Evolutionary conservation across 2,888 invertebrate species (phyloP).

Genomic region (Lycaena phlaeas): DNA sequence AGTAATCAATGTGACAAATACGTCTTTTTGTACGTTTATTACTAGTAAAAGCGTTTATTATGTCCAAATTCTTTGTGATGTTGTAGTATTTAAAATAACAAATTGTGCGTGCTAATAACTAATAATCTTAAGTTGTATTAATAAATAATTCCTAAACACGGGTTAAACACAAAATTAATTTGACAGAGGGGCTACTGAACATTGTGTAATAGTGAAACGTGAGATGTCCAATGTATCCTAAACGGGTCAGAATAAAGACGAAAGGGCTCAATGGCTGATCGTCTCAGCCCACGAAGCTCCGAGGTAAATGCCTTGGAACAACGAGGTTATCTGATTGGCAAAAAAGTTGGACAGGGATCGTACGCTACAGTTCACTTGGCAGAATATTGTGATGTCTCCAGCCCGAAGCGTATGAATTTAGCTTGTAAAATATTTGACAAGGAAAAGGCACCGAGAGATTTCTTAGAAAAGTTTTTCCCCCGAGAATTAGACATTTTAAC

Average conservation of each 20-base stretch:
- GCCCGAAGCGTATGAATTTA: slow-evolving; percentile 80
- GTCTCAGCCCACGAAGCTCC: slow-evolving; percentile 83
- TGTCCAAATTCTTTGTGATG: slow-evolving; percentile 73
- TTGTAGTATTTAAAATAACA: slow-evolving; percentile 65
- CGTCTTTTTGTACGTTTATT: slow-evolving; percentile 65
- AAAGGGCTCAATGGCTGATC: slow-evolving; percentile 79
- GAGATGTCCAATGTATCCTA: slow-evolving; percentile 73
- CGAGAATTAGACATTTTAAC: slow-evolving; percentile 92
- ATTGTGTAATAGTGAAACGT: slow-evolving; percentile 57
- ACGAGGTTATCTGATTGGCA: slow-evolving; percentile 86
- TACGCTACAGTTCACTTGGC: slow-evolving; percentile 93
- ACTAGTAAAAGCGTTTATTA: slow-evolving; percentile 67
- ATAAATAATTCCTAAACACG: slow-evolving; percentile 52
- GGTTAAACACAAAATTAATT: slow-evolving; percentile 41
- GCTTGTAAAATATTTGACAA: slow-evolving; percentile 95
- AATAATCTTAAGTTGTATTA: slow-evolving; percentile 37
- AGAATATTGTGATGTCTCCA: slow-evolving; percentile 82
- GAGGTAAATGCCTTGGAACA: slow-evolving; percentile 89
- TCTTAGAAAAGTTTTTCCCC: slow-evolving; percentile 93
- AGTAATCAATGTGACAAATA: slow-evolving; percentile 62
- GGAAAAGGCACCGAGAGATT: slow-evolving; percentile 89
- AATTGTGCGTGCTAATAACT: slow-evolving; percentile 59
- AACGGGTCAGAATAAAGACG: slow-evolving; percentile 69
- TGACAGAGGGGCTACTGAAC: slow-evolving; percentile 56
- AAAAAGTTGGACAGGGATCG: slow-evolving; percentile 92